Conservation (phyloP, 2,797 vertebrate genomes). For the Anabas testudineus region DNA sequence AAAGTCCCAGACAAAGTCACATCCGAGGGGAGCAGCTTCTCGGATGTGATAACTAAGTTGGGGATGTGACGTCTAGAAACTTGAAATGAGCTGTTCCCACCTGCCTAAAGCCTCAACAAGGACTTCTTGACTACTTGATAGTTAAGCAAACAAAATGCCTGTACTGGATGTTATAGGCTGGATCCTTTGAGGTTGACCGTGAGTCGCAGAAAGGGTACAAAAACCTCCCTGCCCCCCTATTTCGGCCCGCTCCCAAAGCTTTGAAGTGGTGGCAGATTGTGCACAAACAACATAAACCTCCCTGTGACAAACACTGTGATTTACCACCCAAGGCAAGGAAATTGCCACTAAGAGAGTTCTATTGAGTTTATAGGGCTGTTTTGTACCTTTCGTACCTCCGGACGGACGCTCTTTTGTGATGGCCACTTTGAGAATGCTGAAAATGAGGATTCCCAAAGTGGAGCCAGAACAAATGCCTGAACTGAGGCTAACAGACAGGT, state of each 20-base stretch:
- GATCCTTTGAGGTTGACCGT: constrained; percentile 71
- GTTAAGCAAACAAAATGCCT: constrained; percentile 57
- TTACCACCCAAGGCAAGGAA: constrained; percentile 78
- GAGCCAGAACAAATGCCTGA: constrained; percentile 55
- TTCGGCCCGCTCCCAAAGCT: constrained; percentile 64
- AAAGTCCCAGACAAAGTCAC: constrained; percentile 59
- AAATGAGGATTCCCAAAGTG: constrained; percentile 68
- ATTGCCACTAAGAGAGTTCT: constrained; percentile 71
- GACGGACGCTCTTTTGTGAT: constrained; percentile 77
- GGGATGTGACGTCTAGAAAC: constrained; percentile 18
- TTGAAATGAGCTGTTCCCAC: constrained; percentile 42
- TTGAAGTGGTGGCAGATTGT: constrained; percentile 84
- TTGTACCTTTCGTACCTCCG: constrained; percentile 75
- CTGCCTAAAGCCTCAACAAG: constrained; percentile 39
- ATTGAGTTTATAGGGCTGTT: constrained; percentile 80
- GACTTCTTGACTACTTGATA: constrained; percentile 42
- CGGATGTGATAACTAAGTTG: constrained; percentile 33
- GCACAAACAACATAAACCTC: constrained; percentile 81
- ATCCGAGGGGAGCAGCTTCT: constrained; percentile 27
- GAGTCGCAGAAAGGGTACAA: constrained; percentile 71
- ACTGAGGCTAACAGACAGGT: constrained; percentile 30
- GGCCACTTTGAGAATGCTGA: constrained; percentile 70
- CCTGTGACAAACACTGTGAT: constrained; percentile 76
- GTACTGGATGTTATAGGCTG: constrained; percentile 49
- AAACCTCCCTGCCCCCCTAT: constrained; percentile 41